Percentiles rank a stretch among this genome's conserved stretches.
phyloP scores from a whole-genome alignment of 2,888 invertebrate genomes.

The Saturnia pavonia region DNA sequence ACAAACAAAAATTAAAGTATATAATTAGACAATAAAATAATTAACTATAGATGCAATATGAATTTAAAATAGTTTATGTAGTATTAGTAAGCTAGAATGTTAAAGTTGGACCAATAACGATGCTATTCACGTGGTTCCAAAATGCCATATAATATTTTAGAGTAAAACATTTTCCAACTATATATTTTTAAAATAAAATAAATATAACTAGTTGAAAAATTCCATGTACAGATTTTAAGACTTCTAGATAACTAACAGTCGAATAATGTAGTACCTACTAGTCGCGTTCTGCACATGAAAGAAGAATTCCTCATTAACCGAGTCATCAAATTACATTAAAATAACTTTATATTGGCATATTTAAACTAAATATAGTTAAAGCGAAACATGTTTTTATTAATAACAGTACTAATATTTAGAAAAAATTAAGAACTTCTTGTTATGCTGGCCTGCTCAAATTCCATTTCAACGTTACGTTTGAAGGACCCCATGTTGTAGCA shows the following conservation, averaged over 20 bases:
- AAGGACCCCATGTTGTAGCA: too few species aligned
- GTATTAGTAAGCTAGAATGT: neutral
- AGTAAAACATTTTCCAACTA: neutral
- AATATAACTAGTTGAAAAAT: neutral
- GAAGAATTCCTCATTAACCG: neutral
- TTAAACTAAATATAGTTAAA: neutral
- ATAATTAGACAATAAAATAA: too few species aligned
- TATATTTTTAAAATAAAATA: neutral
- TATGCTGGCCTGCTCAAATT: too few species aligned
- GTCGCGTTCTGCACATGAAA: neutral
- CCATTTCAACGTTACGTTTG: too few species aligned
- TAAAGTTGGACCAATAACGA: too few species aligned
- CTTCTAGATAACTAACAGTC: neutral
- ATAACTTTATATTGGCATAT: slow-evolving; percentile 15
- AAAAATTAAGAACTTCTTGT: neutral
- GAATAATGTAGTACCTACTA: neutral
- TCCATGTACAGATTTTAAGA: neutral
- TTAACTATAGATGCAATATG: neutral
- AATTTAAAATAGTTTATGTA: neutral
- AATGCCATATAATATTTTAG: neutral
- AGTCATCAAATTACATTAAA: neutral
- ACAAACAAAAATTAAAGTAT: too few species aligned
- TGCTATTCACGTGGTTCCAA: neutral
- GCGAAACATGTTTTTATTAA: neutral
- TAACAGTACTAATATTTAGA: neutral